Base-by-base conservation (phyloP, 1,140 invertebrate species). In the Bombus balteatus region DNA sequence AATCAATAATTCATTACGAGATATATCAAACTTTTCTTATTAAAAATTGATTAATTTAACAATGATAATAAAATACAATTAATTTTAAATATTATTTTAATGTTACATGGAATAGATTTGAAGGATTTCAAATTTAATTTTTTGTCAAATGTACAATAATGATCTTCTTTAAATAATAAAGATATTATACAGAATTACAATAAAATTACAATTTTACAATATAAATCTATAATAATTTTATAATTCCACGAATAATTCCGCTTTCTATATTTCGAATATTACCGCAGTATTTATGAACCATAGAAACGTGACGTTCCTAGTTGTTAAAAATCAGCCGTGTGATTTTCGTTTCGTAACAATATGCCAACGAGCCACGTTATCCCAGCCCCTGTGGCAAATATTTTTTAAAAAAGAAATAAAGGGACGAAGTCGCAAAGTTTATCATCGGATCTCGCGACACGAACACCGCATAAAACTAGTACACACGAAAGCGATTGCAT, bases 401-500 rank as follows among this genome's bases (percentile, higher is more conserved):
- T 83, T 89, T 83, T 88, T 86, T 78, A 84, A 86, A 83, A 68
- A 86, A 66, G 72, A 81, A 57, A 37, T 73, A 37, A 68, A 66
- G 83, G 77, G 57, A 87, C 62, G 59, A 90, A 91, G 86, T 87
- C 73, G 85, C 65, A 13, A 78, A 68, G 79, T 88, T 93, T 92
- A 93, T 93, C 92, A 80, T 89, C 41, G 62, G 81, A 93, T 93
- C 93, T 93, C 76, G 83, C 87, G 87, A 89, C 91, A 92, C 92
- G 91, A 92, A 92, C 82, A 41, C 65, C n/a, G 73, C 62, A 80
- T 76, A 87, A 92, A 93, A 93, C 90, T 93, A 92, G 92, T 87
- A 90, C 92, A 92, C 92, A 87, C 89, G 91, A 92, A 91, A 91
- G 87, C 85, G 79, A 90, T 92, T 93, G 91, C 89, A 92, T 92